These are phyloP conservation scores for Ostrea edulis DNA, from an alignment of 1,140 invertebrate genomes.

Conservation along the genomic window DNA sequence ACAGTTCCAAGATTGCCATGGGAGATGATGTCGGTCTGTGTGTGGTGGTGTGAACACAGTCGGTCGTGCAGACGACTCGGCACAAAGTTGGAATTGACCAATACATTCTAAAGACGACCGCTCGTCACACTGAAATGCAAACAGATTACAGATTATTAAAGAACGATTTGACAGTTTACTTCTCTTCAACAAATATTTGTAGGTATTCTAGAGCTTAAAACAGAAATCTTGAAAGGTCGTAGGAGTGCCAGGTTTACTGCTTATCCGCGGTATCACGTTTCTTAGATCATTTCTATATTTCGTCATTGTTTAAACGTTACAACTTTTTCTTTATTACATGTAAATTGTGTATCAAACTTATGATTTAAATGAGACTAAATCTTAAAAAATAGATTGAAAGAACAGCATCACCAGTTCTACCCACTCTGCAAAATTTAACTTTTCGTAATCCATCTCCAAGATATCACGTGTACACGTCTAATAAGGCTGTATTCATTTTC, in stretches of 20 bases:
- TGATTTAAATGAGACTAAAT: too few species aligned
- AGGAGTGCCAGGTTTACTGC: not conserved
- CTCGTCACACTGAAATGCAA: slow-evolving; percentile 18
- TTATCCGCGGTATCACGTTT: not conserved
- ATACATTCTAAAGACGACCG: slow-evolving; percentile 7
- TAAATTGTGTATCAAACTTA: too few species aligned
- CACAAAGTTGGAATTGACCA: not conserved
- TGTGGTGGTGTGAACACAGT: not conserved
- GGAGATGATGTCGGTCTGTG: not conserved
- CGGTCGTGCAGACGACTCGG: not conserved
- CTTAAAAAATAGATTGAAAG: too few species aligned
- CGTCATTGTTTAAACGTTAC: not conserved
- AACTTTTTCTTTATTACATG: too few species aligned
- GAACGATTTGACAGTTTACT: slow-evolving; percentile 31
- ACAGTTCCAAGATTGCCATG: not conserved
- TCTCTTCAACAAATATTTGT: slow-evolving; percentile 25
- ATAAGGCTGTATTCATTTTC: too few species aligned
- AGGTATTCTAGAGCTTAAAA: slow-evolving; percentile 13
- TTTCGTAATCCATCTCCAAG: too few species aligned
- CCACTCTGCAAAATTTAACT: too few species aligned
- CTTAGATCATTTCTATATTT: too few species aligned
- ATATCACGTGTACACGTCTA: too few species aligned
- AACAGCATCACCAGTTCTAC: too few species aligned
- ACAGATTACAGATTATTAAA: slow-evolving; percentile 39
- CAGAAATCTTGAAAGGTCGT: slow-evolving; percentile 6